Conservation (phyloP, 1,140 invertebrate species). For the Leptinotarsa defecta region DNA sequence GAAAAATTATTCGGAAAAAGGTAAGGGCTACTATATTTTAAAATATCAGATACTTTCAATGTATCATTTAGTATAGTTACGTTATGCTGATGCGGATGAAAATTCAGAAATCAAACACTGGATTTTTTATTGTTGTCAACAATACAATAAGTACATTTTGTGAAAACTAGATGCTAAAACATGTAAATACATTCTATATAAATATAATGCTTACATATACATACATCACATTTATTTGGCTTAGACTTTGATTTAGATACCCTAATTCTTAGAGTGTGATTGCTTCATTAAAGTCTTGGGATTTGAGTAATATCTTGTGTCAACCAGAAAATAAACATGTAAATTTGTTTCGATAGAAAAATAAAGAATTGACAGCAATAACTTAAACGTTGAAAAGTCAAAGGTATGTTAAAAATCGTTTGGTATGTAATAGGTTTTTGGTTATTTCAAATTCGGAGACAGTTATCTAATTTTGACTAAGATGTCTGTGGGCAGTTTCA, state of each 20-base stretch:
- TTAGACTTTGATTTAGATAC: conserved; percentile 13
- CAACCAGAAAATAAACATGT: not conserved
- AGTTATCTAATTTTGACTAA: no score
- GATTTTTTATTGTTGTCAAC: conserved; percentile 17
- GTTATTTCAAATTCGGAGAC: no score
- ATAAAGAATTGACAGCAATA: no score
- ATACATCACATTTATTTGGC: conserved; percentile 25
- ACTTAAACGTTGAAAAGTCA: no score
- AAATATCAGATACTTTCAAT: no score
- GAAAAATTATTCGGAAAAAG: no score
- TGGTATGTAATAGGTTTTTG: no score
- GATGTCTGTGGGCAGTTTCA: no score
- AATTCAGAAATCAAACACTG: not conserved
- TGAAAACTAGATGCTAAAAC: conserved; percentile 20
- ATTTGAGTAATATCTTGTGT: not conserved
- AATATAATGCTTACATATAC: conserved; percentile 22
- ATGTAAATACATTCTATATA: conserved; percentile 26
- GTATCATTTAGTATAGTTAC: not conserved
- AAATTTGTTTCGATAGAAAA: no score
- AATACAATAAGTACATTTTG: conserved; percentile 29
- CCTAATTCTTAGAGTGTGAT: conserved; percentile 22
- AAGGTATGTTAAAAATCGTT: no score
- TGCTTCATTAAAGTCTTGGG: conserved; percentile 5
- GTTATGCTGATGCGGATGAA: not conserved
- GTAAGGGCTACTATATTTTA: not conserved